Conservation (phyloP, 1,140 invertebrate genomes). For the Drosophila nikananu region DNA sequence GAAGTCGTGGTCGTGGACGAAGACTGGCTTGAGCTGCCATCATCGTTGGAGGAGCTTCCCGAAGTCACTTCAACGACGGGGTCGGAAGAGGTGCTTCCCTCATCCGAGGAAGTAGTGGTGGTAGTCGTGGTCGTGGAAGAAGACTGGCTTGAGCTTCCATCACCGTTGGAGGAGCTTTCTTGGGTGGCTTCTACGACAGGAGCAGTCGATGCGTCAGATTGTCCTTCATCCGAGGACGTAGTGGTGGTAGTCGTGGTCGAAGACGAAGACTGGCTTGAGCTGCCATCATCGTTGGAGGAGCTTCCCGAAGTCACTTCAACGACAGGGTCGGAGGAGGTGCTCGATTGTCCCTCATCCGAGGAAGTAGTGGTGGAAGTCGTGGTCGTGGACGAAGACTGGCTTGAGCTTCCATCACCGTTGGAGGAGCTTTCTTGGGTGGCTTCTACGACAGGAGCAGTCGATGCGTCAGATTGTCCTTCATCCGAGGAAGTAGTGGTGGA, state of each 20-base stretch:
- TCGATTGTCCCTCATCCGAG: background rate
- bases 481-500: background rate
- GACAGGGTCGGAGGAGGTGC: background rate
- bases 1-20: slow-evolving; percentile 7
- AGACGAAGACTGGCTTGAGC: background rate
- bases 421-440: background rate
- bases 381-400: slow-evolving; percentile 5
- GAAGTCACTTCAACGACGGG: background rate
- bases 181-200: too few species aligned
- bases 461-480: background rate
- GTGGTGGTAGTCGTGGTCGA: slow-evolving; percentile 1
- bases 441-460: background rate
- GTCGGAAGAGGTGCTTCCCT: too few species aligned
- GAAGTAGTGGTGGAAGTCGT: slow-evolving; percentile 10
- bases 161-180: too few species aligned
- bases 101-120: too few species aligned
- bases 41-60: too few species aligned
- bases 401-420: background rate
- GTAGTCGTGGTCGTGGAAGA: too few species aligned
- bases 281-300: background rate
- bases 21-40: too few species aligned
- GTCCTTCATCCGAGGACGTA: too few species aligned
- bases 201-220: too few species aligned
- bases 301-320: background rate
- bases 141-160: too few species aligned